Evolutionary conservation across 2,888 invertebrate genomes (phyloP).

Genomic region (Xanthia togata): DNA sequence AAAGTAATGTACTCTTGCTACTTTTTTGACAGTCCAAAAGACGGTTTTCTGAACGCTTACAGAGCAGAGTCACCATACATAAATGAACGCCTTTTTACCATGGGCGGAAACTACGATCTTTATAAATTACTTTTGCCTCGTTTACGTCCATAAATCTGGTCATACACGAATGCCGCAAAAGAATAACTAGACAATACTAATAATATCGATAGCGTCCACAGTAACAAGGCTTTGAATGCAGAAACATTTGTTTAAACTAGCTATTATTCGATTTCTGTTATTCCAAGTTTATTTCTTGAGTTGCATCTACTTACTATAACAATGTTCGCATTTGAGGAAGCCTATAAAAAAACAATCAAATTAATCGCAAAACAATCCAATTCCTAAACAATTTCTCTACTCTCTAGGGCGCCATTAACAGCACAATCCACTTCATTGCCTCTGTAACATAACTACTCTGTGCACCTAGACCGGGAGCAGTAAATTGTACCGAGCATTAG

Average conservation of each 20-base stretch:
- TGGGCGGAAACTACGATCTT: not conserved
- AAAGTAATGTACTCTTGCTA: not conserved
- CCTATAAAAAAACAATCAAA: conserved; percentile 7
- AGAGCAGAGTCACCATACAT: too few relatives aligned
- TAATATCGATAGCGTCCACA: not conserved
- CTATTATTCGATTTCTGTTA: not conserved
- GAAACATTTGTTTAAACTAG: not conserved
- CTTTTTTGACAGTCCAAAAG: too few relatives aligned
- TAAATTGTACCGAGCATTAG: conserved; percentile 74
- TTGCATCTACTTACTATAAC: not conserved
- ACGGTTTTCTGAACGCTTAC: too few relatives aligned
- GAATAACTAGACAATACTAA: not conserved
- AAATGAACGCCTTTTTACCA: not conserved
- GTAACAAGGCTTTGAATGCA: not conserved
- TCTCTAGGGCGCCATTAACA: conserved; percentile 51
- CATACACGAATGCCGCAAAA: not conserved
- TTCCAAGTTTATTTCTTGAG: not conserved
- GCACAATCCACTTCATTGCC: conserved; percentile 23
- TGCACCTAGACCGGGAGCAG: conserved; percentile 58
- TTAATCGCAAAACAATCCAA: conserved; percentile 47
- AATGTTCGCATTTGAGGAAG: not conserved
- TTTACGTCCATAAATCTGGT: not conserved
- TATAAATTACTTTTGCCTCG: not conserved
- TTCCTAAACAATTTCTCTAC: conserved; percentile 36
- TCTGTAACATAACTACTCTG: conserved; percentile 55